A percentile compares a stretch with the other conserved stretches of the same genome.
These are phyloP conservation scores for Eupithecia insigniata DNA, from an alignment of 2,888 invertebrate genomes.

Conservation along the genomic window DNA sequence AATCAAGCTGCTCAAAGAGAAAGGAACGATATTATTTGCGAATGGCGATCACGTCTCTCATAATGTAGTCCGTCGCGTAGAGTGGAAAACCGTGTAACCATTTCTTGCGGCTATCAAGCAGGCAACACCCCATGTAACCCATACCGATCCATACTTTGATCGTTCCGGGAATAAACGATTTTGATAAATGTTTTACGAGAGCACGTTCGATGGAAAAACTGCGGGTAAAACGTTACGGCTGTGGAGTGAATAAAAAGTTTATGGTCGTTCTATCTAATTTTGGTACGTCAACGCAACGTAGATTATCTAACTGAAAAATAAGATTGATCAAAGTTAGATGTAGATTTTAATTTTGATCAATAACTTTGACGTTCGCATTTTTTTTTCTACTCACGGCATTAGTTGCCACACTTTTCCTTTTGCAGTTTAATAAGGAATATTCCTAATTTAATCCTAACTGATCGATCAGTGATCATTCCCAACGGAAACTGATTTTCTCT, in stretches of 20 bases:
- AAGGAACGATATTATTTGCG: conserved; percentile 56
- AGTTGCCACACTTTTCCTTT: too few relatives aligned
- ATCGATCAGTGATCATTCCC: too few relatives aligned
- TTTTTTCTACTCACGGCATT: too few relatives aligned
- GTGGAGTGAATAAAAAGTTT: conserved; percentile 20
- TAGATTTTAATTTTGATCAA: too few relatives aligned
- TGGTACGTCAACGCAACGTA: neutral
- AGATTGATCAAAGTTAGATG: neutral
- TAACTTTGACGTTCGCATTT: too few relatives aligned
- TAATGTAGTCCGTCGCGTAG: conserved; percentile 60
- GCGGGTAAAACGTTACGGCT: conserved; percentile 10
- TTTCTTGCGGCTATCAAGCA: conserved; percentile 51
- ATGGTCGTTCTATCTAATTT: neutral
- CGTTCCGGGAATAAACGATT: conserved; percentile 32
- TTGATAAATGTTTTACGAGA: conserved; percentile 30
- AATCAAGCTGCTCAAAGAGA: neutral
- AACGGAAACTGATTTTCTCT: too few relatives aligned
- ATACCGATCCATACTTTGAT: conserved; percentile 28
- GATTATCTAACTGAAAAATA: neutral
- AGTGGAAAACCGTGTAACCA: conserved; percentile 77
- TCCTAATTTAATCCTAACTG: too few relatives aligned
- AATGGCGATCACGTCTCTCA: conserved; percentile 70
- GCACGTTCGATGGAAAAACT: conserved; percentile 31
- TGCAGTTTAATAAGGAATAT: too few relatives aligned
- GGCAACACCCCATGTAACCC: conserved; percentile 24